phyloP scores from a whole-genome alignment of 1,140 invertebrate genomes.

The Tribolium castaneum region DNA sequence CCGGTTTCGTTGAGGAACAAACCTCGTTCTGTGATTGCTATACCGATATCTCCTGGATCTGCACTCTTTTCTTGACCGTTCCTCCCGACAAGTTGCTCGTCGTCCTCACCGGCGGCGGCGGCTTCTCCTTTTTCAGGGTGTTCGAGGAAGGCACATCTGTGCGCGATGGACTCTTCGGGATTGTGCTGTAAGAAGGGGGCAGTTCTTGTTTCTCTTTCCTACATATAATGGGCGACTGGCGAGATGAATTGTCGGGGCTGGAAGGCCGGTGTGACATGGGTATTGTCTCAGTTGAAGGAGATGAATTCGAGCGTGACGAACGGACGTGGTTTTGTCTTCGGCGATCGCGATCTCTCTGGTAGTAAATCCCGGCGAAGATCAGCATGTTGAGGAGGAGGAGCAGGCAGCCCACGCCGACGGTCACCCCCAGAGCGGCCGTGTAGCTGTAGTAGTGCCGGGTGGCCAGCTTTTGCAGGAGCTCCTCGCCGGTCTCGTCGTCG shows the following conservation, averaged over 20 bases:
- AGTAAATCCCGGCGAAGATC: slow-evolving; percentile 89
- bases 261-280: slow-evolving; percentile 64
- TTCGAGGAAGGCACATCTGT: slow-evolving; percentile 47
- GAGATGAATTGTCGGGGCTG: slow-evolving; percentile 56
- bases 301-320: slow-evolving; percentile 49
- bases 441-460: slow-evolving; percentile 75
- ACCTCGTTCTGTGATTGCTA: slow-evolving; percentile 64
- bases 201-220: slow-evolving; percentile 62
- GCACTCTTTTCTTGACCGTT: slow-evolving; percentile 73
- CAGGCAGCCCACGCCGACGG: slow-evolving; percentile 88
- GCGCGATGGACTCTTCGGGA: slow-evolving; percentile 54
- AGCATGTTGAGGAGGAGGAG: slow-evolving; percentile 87
- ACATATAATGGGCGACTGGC: slow-evolving; percentile 53
- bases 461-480: slow-evolving; percentile 67
- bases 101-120: slow-evolving; percentile 61
- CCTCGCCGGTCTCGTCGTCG: slow-evolving; percentile 65
- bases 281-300: slow-evolving; percentile 59
- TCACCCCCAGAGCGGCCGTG: slow-evolving; percentile 87
- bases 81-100: slow-evolving; percentile 63
- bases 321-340: slow-evolving; percentile 58
- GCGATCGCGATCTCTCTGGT: slow-evolving; percentile 75
- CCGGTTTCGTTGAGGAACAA: slow-evolving; percentile 48
- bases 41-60: slow-evolving; percentile 76
- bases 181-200: slow-evolving; percentile 66
- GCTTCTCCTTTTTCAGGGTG: slow-evolving; percentile 57